Evolutionary conservation across 2,797 vertebrate species (phyloP).

Genomic region (Chelon auratus): DNA sequence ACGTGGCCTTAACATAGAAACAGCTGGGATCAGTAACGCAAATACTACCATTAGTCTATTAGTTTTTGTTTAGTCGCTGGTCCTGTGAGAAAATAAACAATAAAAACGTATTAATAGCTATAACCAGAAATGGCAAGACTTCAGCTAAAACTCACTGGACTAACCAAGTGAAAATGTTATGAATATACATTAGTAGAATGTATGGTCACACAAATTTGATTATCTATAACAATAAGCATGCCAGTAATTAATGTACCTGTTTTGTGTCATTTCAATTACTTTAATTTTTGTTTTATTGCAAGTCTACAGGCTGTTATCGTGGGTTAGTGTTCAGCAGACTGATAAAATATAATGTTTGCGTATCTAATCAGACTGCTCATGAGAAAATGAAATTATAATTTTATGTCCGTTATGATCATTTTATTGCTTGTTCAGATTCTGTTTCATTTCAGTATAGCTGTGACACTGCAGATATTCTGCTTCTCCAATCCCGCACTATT

Average conservation of each 20-base stretch:
- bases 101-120: slow-evolving; percentile 29
- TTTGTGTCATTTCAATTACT: slow-evolving; percentile 42
- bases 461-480: slow-evolving; percentile 33
- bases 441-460: slow-evolving; percentile 45
- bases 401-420: slow-evolving; percentile 51
- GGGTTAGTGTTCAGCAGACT: slow-evolving; percentile 31
- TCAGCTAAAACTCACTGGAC: slow-evolving; percentile 6
- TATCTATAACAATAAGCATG: not conserved
- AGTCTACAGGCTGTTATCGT: slow-evolving; percentile 35
- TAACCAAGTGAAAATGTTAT: not conserved
- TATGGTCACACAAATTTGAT: not conserved
- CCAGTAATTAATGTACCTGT: slow-evolving; percentile 18
- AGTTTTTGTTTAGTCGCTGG: slow-evolving; percentile 42
- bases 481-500: not conserved
- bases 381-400: slow-evolving; percentile 50
- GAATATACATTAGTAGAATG: not conserved
- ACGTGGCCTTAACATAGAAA: slow-evolving; percentile 34
- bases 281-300: slow-evolving; percentile 36
- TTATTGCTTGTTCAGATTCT: slow-evolving; percentile 59
- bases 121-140: not conserved
- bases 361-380: slow-evolving; percentile 45
- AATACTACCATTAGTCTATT: slow-evolving; percentile 33
- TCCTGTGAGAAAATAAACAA: slow-evolving; percentile 31
- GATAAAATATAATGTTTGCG: slow-evolving; percentile 29
- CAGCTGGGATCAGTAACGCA: slow-evolving; percentile 49